Evolutionary conservation across 1,140 invertebrate species (phyloP).

Genomic region (Cotesia chilonis): DNA sequence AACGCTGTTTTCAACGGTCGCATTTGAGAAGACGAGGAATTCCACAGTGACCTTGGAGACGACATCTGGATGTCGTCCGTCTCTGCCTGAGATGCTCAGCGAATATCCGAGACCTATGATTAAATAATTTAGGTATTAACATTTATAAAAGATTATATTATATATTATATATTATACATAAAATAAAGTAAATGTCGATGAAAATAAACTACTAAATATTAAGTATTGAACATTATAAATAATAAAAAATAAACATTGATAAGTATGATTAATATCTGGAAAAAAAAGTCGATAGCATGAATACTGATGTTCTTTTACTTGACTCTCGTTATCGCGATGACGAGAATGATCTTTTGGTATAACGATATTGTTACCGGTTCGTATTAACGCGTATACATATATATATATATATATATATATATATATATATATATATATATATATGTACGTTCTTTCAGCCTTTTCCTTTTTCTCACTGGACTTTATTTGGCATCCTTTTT

Average conservation of each 20-base stretch:
- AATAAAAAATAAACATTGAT: conserved; percentile 11
- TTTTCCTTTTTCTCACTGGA: conserved; percentile 21
- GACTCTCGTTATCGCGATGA: neutral
- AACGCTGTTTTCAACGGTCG: conserved; percentile 83
- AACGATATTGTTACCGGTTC: conserved; percentile 36
- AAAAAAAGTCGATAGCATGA: conserved; percentile 14
- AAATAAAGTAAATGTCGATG: conserved; percentile 35
- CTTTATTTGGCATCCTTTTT: conserved; percentile 29
- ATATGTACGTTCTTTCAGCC: conserved; percentile 13
- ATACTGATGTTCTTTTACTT: conserved; percentile 8
- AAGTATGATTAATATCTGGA: neutral
- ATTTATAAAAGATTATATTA: conserved; percentile 34
- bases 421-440: too few relatives aligned
- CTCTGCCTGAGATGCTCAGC: conserved; percentile 84
- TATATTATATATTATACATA: neutral
- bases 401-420: too few relatives aligned
- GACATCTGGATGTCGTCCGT: conserved; percentile 87
- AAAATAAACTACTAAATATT: conserved; percentile 32
- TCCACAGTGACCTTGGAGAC: conserved; percentile 84
- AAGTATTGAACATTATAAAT: too few relatives aligned
- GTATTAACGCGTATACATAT: conserved; percentile 35
- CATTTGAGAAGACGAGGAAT: conserved; percentile 82
- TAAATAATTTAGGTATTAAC: conserved; percentile 21
- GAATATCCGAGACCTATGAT: conserved; percentile 71
- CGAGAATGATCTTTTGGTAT: conserved; percentile 5